Conservation (phyloP, 2,888 invertebrate genomes). For the Drosophila sordidapex region DNA sequence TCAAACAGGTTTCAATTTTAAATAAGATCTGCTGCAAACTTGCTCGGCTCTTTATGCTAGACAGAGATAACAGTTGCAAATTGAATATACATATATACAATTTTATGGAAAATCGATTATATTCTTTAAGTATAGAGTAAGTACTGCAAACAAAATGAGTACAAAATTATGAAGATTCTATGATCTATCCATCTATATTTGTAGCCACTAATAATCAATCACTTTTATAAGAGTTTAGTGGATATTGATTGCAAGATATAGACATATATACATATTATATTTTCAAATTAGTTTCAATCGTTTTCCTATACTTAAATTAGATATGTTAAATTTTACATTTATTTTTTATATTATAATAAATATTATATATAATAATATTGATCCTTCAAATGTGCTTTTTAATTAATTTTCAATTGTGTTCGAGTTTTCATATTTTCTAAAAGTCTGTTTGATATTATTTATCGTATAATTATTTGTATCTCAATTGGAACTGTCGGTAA, state of each 20-base stretch:
- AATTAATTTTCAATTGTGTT: background rate
- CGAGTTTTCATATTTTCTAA: background rate
- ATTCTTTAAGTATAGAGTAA: no score
- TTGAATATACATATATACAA: background rate
- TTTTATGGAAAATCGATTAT: background rate
- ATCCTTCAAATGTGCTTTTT: background rate
- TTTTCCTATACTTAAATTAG: background rate
- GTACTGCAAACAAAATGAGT: background rate
- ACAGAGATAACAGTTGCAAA: background rate
- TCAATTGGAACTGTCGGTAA: conserved; percentile 3
- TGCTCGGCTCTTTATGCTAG: no score
- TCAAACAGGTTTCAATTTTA: background rate
- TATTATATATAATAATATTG: no score
- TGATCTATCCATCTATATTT: background rate
- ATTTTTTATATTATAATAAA: background rate
- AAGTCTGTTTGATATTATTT: background rate
- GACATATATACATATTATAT: background rate
- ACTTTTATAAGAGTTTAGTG: background rate
- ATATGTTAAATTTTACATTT: background rate
- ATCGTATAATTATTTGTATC: background rate
- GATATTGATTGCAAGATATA: background rate
- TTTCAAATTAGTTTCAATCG: background rate
- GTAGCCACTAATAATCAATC: background rate
- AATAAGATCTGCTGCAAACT: background rate
- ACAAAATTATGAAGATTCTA: background rate